These are phyloP conservation scores for Centruroides sculpturatus DNA, from an alignment of 1,140 invertebrate genomes.

Conservation along the genomic window DNA sequence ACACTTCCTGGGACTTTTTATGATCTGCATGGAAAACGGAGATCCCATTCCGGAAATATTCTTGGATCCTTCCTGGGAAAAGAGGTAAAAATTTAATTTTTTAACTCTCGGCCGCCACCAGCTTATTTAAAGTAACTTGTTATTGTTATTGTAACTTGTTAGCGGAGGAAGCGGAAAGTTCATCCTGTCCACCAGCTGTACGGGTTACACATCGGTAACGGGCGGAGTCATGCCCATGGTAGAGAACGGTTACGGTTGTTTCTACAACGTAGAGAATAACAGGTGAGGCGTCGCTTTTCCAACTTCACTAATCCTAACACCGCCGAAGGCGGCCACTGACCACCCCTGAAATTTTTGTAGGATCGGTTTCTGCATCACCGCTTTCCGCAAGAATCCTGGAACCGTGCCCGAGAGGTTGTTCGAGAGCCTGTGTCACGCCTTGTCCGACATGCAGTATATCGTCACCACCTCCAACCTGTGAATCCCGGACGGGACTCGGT, in stretches of 20 bases:
- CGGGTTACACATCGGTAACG: slow-evolving; percentile 40
- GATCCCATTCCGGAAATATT: slow-evolving; percentile 37
- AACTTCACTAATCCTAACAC: not conserved
- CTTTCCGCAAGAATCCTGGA: slow-evolving; percentile 25
- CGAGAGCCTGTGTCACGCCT: slow-evolving; percentile 13
- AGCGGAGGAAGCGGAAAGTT: slow-evolving; percentile 48
- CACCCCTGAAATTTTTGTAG: slow-evolving; percentile 19
- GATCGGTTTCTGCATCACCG: slow-evolving; percentile 24
- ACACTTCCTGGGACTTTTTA: slow-evolving; percentile 36
- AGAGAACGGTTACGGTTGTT: slow-evolving; percentile 43
- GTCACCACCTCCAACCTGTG: slow-evolving; percentile 9
- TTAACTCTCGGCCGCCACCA: no score
- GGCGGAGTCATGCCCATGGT: slow-evolving; percentile 46
- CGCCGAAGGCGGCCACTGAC: no score
- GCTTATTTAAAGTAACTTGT: no score
- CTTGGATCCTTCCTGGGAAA: slow-evolving; percentile 37
- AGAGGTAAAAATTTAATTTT: slow-evolving; percentile 28
- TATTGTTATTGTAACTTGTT: not conserved
- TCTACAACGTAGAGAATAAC: slow-evolving; percentile 38
- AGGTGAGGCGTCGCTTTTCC: slow-evolving; percentile 25
- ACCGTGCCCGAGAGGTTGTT: slow-evolving; percentile 24
- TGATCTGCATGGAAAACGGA: slow-evolving; percentile 36
- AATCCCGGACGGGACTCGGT: not conserved
- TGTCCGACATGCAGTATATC: slow-evolving; percentile 22
- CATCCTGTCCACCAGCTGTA: slow-evolving; percentile 42